Evolutionary conservation across 2,113 vertebrate species (phyloP).

Genomic region (Hemichromis elongatus): DNA sequence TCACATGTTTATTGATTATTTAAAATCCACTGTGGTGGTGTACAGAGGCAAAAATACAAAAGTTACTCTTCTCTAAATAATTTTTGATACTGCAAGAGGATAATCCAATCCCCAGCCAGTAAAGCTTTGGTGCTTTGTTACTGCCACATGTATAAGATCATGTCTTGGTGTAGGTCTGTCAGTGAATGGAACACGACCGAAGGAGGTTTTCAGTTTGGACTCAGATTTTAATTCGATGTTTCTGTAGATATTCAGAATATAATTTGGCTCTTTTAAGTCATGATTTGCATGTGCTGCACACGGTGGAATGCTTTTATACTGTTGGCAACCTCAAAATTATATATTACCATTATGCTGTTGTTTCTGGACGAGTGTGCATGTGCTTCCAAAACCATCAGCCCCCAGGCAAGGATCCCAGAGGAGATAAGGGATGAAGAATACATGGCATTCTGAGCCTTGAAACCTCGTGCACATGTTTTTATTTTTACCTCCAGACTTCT

Average conservation of each 20-base stretch:
- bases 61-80: neutral
- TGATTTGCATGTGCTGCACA: slow-evolving; percentile 17
- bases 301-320: slow-evolving; percentile 32
- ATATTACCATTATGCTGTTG: slow-evolving; percentile 36
- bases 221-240: neutral
- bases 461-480: slow-evolving; percentile 49
- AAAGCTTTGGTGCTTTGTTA: neutral
- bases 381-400: slow-evolving; percentile 51
- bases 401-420: slow-evolving; percentile 40
- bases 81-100: neutral
- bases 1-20: neutral
- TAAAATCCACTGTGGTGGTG: neutral
- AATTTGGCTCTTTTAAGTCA: neutral
- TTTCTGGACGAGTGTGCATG: slow-evolving; percentile 32
- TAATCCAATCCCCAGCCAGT: neutral
- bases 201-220: neutral
- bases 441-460: slow-evolving; percentile 47
- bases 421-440: slow-evolving; percentile 61
- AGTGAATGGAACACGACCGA: neutral
- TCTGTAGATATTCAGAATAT: neutral
- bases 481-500: slow-evolving; percentile 63
- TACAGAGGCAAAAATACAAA: neutral
- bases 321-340: slow-evolving; percentile 36
- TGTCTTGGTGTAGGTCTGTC: neutral
- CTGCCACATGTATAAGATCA: neutral